These are phyloP conservation scores for Chaetorhynchus papuensis DNA, from an alignment of 2,113 vertebrate genomes.

Conservation along the genomic window DNA sequence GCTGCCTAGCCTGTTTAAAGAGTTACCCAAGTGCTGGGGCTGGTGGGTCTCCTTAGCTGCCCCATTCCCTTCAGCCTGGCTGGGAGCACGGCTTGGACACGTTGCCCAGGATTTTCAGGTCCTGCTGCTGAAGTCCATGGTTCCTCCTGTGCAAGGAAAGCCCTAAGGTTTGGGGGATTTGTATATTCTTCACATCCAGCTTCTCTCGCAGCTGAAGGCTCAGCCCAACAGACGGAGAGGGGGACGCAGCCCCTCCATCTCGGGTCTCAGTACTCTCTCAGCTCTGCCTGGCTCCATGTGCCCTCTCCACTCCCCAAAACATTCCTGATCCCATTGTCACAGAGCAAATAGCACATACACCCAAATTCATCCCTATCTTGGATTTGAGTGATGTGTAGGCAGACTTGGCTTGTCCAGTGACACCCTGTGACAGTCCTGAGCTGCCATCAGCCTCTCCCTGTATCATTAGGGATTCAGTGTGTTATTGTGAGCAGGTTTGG, in stretches of 20 bases:
- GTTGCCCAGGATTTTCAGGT: background rate
- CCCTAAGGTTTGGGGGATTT: background rate
- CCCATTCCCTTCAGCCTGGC: fast-evolving
- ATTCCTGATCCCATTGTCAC: background rate
- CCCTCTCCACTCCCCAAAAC: background rate
- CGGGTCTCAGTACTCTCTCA: fast-evolving
- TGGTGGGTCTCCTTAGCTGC: background rate
- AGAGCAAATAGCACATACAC: background rate
- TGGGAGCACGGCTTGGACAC: fast-evolving
- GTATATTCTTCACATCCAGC: background rate
- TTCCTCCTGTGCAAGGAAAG: background rate
- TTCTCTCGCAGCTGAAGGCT: background rate
- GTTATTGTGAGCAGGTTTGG: background rate
- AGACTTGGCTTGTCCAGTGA: background rate
- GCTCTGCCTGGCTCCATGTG: background rate
- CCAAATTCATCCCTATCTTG: background rate
- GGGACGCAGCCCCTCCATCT: fast-evolving
- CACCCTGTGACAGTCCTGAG: background rate
- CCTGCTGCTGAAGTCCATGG: background rate
- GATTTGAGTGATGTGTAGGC: background rate
- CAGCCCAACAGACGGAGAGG: background rate
- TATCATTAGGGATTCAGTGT: background rate
- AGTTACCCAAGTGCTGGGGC: background rate
- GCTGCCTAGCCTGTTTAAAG: background rate
- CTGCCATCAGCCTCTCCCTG: background rate